Evolutionary conservation across 2,113 vertebrate species (phyloP).

Genomic region (Mormoops blainvillei): DNA sequence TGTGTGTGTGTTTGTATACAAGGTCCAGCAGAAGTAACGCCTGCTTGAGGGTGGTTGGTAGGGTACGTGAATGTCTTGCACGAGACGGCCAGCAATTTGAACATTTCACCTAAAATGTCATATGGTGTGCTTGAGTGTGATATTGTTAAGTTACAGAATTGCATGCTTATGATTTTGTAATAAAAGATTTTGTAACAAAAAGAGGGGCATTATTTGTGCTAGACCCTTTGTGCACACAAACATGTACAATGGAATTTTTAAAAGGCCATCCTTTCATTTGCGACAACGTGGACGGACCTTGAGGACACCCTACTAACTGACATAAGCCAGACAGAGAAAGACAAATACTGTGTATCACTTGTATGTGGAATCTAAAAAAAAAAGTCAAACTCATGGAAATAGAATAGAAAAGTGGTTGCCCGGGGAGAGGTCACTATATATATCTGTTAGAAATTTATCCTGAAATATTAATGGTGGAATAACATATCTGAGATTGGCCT

Average conservation of each 20-base stretch:
- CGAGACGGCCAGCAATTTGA: too few species aligned
- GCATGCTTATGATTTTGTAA: too few species aligned
- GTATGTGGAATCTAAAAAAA: background rate
- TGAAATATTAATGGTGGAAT: background rate
- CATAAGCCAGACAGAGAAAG: background rate
- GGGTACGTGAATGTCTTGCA: too few species aligned
- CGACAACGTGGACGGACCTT: background rate
- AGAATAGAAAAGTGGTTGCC: background rate
- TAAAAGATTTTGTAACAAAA: too few species aligned
- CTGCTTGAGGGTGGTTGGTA: too few species aligned
- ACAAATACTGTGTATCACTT: background rate
- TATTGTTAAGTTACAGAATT: too few species aligned
- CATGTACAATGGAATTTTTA: too few species aligned
- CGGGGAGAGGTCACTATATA: background rate
- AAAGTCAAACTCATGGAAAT: background rate
- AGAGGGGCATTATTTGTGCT: too few species aligned
- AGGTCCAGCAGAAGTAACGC: too few species aligned
- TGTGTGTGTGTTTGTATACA: too few species aligned
- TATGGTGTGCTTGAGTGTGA: too few species aligned
- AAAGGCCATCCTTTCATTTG: background rate
- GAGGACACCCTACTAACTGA: background rate
- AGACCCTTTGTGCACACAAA: background rate
- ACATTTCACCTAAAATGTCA: too few species aligned
- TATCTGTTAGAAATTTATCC: background rate
- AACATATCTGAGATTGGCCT: background rate